A percentile compares a stretch with the other conserved stretches of the same genome.
Conservation (phyloP, 2,113 vertebrate genomes). For the Menidia beryllina region DNA sequence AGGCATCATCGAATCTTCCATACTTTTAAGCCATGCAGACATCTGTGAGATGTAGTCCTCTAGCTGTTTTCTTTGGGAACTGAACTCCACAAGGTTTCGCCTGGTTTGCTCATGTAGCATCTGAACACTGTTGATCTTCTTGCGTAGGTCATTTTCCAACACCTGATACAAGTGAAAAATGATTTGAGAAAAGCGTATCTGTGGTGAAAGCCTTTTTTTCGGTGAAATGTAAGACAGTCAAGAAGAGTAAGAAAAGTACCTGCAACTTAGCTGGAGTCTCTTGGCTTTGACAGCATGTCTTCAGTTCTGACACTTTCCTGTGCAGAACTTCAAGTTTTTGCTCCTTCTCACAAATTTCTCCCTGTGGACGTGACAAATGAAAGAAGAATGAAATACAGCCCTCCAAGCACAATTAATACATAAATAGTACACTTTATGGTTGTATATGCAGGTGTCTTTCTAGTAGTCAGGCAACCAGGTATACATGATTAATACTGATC, state of each 20-base stretch:
- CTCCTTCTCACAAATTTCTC: conserved; percentile 85
- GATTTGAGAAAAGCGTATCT: background rate
- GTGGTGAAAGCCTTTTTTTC: background rate
- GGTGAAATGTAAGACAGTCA: background rate
- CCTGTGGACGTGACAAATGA: conserved; percentile 73
- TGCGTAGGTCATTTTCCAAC: conserved; percentile 88
- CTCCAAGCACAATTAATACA: background rate
- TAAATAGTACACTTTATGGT: background rate
- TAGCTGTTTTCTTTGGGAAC: conserved; percentile 85
- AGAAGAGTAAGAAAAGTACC: conserved; percentile 75
- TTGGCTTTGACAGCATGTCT: conserved; percentile 82
- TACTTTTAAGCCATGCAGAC: conserved; percentile 85
- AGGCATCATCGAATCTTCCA: conserved; percentile 85
- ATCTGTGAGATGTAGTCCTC: conserved; percentile 86
- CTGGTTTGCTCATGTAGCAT: conserved; percentile 86
- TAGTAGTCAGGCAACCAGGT: background rate
- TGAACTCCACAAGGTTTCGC: conserved; percentile 89
- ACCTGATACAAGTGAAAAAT: conserved; percentile 80
- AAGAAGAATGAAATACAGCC: background rate
- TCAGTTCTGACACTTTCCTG: conserved; percentile 88
- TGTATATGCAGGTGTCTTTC: background rate
- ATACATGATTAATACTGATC: background rate
- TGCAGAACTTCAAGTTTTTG: conserved; percentile 86
- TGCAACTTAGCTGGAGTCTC: conserved; percentile 90
- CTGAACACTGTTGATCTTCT: conserved; percentile 87